Evolutionary conservation across 2,888 invertebrate species (phyloP).

Genomic region (Asteroscopus sphinx): DNA sequence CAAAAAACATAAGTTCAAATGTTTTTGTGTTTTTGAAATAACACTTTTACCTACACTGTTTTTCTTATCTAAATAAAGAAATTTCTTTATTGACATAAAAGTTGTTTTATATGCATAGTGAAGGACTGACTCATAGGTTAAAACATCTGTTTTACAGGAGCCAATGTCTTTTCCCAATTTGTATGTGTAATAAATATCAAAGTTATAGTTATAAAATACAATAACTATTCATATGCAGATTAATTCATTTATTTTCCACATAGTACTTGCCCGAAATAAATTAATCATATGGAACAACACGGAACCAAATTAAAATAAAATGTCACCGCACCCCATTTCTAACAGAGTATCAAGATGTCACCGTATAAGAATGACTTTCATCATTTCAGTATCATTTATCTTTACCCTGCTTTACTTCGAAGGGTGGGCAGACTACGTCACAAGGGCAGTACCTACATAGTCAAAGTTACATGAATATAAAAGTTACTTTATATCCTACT

Average conservation of each 20-base stretch:
- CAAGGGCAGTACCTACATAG: neutral
- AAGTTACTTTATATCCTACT: too few relatives aligned
- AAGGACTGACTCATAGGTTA: too few relatives aligned
- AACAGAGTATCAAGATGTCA: constrained; percentile 46
- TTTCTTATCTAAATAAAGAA: too few relatives aligned
- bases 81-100: too few relatives aligned
- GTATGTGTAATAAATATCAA: too few relatives aligned
- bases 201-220: too few relatives aligned
- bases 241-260: constrained; percentile 17
- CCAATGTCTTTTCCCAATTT: too few relatives aligned
- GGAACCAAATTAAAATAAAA: constrained; percentile 52
- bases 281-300: constrained; percentile 52
- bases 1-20: too few relatives aligned
- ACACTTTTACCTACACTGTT: too few relatives aligned
- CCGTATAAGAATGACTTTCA: constrained; percentile 62
- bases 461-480: neutral
- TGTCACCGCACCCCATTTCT: constrained; percentile 39
- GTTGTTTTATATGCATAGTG: too few relatives aligned
- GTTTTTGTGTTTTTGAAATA: too few relatives aligned
- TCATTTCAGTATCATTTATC: constrained; percentile 66
- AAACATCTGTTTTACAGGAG: too few relatives aligned
- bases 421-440: constrained; percentile 30
- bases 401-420: constrained; percentile 15
- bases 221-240: neutral
- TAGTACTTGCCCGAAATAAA: constrained; percentile 32